phyloP scores from a whole-genome alignment of 2,797 vertebrate genomes.

The Melopsittacus undulatus region DNA sequence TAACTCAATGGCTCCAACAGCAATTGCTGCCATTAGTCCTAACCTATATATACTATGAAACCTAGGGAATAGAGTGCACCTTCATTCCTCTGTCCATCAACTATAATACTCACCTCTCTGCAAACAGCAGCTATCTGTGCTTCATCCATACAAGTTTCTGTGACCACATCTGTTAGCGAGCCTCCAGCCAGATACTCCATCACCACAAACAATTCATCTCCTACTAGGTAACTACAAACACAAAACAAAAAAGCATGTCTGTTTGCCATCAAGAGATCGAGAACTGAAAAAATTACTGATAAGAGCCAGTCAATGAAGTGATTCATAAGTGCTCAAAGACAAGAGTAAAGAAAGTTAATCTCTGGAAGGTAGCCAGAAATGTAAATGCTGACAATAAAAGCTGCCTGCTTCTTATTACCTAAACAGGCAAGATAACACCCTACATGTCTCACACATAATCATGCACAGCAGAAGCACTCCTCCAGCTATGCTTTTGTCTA shows the following conservation, averaged over 20 bases:
- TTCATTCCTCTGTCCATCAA: neutral
- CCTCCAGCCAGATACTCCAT: constrained; percentile 98
- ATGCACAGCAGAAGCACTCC: neutral
- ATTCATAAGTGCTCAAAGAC: neutral
- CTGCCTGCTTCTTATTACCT: neutral
- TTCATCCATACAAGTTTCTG: constrained; percentile 98
- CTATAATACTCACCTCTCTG: constrained; percentile 84
- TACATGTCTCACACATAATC: neutral
- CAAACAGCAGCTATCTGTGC: constrained; percentile 98
- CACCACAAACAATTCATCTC: constrained; percentile 96
- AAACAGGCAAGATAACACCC: neutral
- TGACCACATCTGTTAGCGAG: constrained; percentile 97
- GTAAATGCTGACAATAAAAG: neutral
- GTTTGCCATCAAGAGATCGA: neutral
- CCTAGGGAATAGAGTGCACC: rapidly evolving
- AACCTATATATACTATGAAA: neutral
- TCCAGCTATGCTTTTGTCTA: neutral
- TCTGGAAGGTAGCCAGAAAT: neutral
- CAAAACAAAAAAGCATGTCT: neutral
- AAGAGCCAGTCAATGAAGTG: neutral
- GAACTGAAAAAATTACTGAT: neutral
- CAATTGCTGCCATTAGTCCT: neutral
- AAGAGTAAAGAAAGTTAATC: neutral
- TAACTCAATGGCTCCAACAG: neutral
- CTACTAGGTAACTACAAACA: constrained; percentile 85